These are phyloP conservation scores for Proales similis DNA, from an alignment of 1,140 invertebrate genomes.

Conservation along the genomic window DNA sequence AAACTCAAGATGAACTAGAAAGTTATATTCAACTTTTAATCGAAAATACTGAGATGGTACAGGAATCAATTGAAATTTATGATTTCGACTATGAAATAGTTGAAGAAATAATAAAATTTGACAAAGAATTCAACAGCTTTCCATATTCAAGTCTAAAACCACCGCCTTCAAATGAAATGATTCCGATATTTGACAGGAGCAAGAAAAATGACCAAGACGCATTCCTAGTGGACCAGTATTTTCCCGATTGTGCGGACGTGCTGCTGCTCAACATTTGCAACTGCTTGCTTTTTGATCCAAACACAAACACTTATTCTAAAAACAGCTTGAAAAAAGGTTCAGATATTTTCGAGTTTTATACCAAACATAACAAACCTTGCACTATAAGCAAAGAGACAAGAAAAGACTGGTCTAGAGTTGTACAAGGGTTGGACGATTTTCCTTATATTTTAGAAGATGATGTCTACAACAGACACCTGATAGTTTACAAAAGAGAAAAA, in stretches of 20 bases:
- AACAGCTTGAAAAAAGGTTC: neutral
- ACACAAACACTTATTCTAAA: conserved; percentile 7
- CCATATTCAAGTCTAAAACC: conserved; percentile 13
- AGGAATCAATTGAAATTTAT: conserved; percentile 21
- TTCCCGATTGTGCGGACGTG: conserved; percentile 36
- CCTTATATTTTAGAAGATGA: neutral
- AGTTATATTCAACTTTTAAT: conserved; percentile 1
- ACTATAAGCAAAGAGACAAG: conserved; percentile 8
- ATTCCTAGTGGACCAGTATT: conserved; percentile 2
- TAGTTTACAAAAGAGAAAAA: conserved; percentile 27
- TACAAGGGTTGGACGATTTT: conserved; percentile 23
- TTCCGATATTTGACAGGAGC: conserved; percentile 31
- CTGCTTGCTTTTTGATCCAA: conserved; percentile 23
- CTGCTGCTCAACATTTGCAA: conserved; percentile 30
- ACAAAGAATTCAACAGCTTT: neutral
- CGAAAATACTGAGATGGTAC: neutral
- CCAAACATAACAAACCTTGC: neutral
- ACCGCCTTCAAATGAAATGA: conserved; percentile 19
- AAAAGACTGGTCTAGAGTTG: conserved; percentile 32
- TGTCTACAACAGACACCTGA: conserved; percentile 1
- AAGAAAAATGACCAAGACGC: conserved; percentile 5
- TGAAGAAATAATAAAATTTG: neutral
- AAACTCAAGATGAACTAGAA: conserved; percentile 1
- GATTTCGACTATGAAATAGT: neutral
- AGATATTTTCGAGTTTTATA: conserved; percentile 14